These are phyloP conservation scores for Drepana falcataria DNA, from an alignment of 2,888 invertebrate genomes.

Conservation along the genomic window DNA sequence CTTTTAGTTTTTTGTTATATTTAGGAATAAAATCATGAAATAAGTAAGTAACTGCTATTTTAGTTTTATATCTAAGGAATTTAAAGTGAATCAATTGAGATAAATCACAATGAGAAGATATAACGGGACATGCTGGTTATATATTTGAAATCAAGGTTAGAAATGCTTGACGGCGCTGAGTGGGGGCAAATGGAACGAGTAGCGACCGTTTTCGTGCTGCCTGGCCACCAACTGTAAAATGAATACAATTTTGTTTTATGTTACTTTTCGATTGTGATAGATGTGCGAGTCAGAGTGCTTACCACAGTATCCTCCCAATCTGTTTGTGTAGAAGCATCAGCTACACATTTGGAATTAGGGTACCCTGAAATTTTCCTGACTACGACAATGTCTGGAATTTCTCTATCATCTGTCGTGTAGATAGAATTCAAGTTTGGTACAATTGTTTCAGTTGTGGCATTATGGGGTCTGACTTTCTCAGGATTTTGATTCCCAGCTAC, in stretches of 20 bases:
- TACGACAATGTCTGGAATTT: background rate
- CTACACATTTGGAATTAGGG: conserved; percentile 4
- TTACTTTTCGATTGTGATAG: background rate
- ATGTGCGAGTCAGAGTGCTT: conserved; percentile 14
- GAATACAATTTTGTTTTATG: background rate
- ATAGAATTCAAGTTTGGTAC: background rate
- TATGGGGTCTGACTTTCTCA: background rate
- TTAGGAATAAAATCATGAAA: no score
- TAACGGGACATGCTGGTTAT: background rate
- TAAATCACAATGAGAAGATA: no score
- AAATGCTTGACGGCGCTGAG: conserved; percentile 38
- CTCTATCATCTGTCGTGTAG: background rate
- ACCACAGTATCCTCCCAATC: conserved; percentile 52
- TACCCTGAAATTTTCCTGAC: background rate
- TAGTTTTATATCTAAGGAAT: no score
- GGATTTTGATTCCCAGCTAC: background rate
- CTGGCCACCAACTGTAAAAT: conserved; percentile 55
- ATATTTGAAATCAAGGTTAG: conserved; percentile 15
- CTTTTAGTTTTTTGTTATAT: no score
- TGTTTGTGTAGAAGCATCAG: conserved; percentile 42
- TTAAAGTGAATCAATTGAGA: no score
- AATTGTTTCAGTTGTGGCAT: background rate
- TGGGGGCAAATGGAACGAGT: conserved; percentile 54
- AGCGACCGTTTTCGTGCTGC: conserved; percentile 41
- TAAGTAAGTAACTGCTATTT: no score